Evolutionary conservation across 2,888 invertebrate species (phyloP).

Genomic region (Thymelicus lineola): DNA sequence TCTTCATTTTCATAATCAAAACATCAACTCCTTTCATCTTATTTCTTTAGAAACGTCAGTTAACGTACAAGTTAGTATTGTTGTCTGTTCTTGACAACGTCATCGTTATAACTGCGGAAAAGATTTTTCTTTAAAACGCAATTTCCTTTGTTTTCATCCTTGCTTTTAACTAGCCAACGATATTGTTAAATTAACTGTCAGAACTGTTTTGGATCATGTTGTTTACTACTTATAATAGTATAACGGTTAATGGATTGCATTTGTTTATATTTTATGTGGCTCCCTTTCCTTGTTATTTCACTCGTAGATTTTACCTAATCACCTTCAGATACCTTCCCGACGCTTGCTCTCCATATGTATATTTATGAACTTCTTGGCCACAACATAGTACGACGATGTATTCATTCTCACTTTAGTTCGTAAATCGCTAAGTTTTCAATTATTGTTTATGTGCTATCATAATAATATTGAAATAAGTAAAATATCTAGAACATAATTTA

Average conservation of each 20-base stretch:
- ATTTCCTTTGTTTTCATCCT: constrained; percentile 11
- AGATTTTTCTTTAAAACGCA: constrained; percentile 13
- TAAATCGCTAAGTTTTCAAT: too few species aligned
- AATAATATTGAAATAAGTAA: too few species aligned
- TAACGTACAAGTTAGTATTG: constrained; percentile 14
- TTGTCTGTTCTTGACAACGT: constrained; percentile 20
- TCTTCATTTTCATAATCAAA: background rate
- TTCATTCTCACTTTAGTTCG: too few species aligned
- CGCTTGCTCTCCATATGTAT: too few species aligned
- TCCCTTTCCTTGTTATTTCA: too few species aligned
- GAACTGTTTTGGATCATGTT: background rate
- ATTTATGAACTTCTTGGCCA: too few species aligned
- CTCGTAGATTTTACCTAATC: too few species aligned
- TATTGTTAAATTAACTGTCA: background rate
- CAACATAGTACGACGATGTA: too few species aligned
- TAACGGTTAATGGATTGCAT: background rate
- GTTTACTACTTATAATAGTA: background rate
- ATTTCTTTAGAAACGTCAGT: constrained; percentile 15
- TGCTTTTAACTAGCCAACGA: constrained; percentile 1
- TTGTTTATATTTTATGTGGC: too few species aligned
- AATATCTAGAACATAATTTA: too few species aligned
- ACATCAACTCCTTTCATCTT: constrained; percentile 17
- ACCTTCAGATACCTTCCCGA: too few species aligned
- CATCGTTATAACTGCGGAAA: constrained; percentile 10
- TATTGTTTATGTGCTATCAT: too few species aligned